Evolutionary conservation across 2,888 invertebrate genomes (phyloP).

Genomic region (Carterocephalus palaemon): DNA sequence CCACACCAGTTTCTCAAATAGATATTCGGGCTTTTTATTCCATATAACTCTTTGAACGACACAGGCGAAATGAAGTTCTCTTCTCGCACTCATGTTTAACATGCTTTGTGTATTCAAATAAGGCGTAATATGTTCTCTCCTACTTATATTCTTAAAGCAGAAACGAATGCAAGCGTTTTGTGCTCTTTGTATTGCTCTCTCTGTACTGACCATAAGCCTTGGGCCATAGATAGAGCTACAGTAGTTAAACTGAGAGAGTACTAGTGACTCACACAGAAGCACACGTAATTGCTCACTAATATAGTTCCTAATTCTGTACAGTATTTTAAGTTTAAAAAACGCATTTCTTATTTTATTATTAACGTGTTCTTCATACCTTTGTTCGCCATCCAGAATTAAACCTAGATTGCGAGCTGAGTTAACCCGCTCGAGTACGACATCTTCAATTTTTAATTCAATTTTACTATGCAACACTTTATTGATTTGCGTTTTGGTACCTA

Average conservation of each 20-base stretch:
- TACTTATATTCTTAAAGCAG: background rate
- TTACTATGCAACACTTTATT: background rate
- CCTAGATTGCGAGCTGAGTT: constrained; percentile 9
- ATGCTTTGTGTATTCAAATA: background rate
- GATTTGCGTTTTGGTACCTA: constrained; percentile 3
- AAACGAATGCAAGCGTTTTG: background rate
- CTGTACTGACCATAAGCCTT: background rate
- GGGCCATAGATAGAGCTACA: too few relatives aligned
- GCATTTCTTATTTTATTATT: too few relatives aligned
- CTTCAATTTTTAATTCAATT: background rate
- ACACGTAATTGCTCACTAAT: background rate
- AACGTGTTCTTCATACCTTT: constrained; percentile 9
- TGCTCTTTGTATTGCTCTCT: too few relatives aligned
- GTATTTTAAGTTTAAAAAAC: constrained; percentile 7
- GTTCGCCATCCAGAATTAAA: constrained; percentile 10
- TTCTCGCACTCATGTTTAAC: background rate
- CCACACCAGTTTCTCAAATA: background rate
- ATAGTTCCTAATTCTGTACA: constrained; percentile 9
- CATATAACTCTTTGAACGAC: too few relatives aligned
- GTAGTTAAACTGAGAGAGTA: too few relatives aligned
- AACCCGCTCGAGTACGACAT: background rate
- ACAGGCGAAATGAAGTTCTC: background rate
- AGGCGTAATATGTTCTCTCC: background rate
- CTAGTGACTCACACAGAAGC: too few relatives aligned
- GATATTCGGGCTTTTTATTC: background rate